Conservation (phyloP, 2,888 invertebrate species). For the Megamerina dolium region DNA sequence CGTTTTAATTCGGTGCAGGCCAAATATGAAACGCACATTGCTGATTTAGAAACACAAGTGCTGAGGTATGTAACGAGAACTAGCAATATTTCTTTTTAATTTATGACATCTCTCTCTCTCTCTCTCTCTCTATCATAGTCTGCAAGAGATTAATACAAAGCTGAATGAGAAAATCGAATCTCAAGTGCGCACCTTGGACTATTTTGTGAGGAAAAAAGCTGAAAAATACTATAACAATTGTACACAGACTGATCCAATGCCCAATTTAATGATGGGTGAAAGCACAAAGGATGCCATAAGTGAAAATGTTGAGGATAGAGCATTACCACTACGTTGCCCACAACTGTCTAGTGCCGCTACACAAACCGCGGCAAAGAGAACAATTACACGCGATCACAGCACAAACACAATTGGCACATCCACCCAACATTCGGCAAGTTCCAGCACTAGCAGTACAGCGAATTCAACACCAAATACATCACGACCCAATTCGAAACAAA, state of each 20-base stretch:
- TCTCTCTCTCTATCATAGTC: slow-evolving; percentile 24
- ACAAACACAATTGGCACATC: slow-evolving; percentile 39
- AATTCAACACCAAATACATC: slow-evolving; percentile 46
- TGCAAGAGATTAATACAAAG: slow-evolving; percentile 51
- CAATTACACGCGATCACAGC: slow-evolving; percentile 33
- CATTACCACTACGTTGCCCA: slow-evolving; percentile 6
- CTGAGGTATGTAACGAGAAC: slow-evolving; percentile 37
- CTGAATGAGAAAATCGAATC: slow-evolving; percentile 54
- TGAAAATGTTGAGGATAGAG: slow-evolving; percentile 16
- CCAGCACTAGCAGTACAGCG: slow-evolving; percentile 47
- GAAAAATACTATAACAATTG: slow-evolving; percentile 42
- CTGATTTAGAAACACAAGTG: slow-evolving; percentile 66
- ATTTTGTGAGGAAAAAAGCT: slow-evolving; percentile 39
- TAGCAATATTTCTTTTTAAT: slow-evolving; percentile 6
- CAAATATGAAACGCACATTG: slow-evolving; percentile 69
- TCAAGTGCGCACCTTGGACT: slow-evolving; percentile 45
- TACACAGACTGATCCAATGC: slow-evolving; percentile 46
- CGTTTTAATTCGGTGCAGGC: slow-evolving; percentile 71
- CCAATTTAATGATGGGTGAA: slow-evolving; percentile 30
- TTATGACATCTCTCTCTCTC: not conserved
- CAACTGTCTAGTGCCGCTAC: slow-evolving; percentile 20
- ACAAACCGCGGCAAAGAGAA: slow-evolving; percentile 21
- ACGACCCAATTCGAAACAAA: slow-evolving; percentile 51
- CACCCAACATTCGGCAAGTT: slow-evolving; percentile 39
- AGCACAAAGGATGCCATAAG: slow-evolving; percentile 8